A percentile compares a stretch with the other conserved stretches of the same genome.
These are phyloP conservation scores for Scolopax mira DNA, from an alignment of 2,113 vertebrate genomes.

Conservation along the genomic window DNA sequence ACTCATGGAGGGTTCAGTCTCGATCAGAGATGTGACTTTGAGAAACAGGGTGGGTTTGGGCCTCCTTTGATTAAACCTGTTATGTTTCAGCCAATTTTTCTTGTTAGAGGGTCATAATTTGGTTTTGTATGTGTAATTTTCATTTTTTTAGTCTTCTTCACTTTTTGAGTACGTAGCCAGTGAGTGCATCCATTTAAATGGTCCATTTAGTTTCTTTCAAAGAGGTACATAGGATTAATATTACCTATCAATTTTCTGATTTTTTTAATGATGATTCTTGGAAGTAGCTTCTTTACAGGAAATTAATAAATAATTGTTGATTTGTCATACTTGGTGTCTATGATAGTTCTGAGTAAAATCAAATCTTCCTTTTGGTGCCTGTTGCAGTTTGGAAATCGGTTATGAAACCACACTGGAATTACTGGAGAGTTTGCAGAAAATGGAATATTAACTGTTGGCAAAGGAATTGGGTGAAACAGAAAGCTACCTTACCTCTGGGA, in stretches of 20 bases:
- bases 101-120: not conserved
- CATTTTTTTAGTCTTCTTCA: not conserved
- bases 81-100: not conserved
- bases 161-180: not conserved
- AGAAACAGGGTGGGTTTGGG: not conserved
- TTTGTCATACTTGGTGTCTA: not conserved
- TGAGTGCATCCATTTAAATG: not conserved
- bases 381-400: constrained; percentile 20
- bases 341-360: not conserved
- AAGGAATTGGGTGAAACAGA: constrained; percentile 40
- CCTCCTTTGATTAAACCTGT: not conserved
- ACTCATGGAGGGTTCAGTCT: not conserved
- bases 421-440: constrained; percentile 25
- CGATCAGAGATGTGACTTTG: not conserved
- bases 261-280: not conserved
- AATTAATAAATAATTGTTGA: not conserved
- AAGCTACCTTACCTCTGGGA: not conserved
- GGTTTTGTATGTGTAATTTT: not conserved
- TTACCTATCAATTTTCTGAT: not conserved
- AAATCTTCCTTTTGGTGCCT: not conserved
- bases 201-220: not conserved
- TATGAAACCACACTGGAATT: constrained; percentile 31
- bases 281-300: not conserved
- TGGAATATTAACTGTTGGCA: constrained; percentile 38
- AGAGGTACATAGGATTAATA: too few species aligned